Conservation (phyloP, 2,797 vertebrate genomes). For the Catharus ustulatus region DNA sequence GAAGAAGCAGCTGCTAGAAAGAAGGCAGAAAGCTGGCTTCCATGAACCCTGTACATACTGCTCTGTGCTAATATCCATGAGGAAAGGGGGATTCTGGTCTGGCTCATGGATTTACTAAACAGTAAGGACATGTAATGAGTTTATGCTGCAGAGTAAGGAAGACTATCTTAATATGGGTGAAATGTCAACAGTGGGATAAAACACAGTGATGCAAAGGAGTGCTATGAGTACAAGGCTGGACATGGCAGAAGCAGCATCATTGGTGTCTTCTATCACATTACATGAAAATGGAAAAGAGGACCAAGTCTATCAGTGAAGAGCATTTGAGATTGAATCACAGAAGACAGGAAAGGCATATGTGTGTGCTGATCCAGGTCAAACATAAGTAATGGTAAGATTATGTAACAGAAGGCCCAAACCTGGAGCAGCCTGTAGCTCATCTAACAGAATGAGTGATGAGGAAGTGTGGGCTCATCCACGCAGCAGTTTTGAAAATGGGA, state of each 20-base stretch:
- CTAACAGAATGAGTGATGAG: neutral
- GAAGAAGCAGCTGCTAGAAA: slow-evolving; percentile 59
- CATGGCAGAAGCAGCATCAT: neutral
- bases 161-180: neutral
- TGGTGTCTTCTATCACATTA: neutral
- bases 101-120: neutral
- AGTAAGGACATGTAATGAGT: neutral
- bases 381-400: neutral
- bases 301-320: neutral
- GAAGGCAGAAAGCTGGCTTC: slow-evolving; percentile 19
- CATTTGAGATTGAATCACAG: neutral
- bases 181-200: neutral
- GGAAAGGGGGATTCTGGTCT: neutral
- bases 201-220: neutral
- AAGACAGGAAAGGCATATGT: neutral
- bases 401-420: neutral
- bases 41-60: neutral
- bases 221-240: neutral
- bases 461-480: neutral
- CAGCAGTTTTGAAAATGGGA: neutral
- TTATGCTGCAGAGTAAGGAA: neutral
- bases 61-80: neutral
- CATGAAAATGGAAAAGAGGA: neutral
- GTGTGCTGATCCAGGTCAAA: neutral
- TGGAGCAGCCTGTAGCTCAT: neutral